Evolutionary conservation across 2,888 invertebrate species (phyloP).

Genomic region (Eurytoma adleriae): DNA sequence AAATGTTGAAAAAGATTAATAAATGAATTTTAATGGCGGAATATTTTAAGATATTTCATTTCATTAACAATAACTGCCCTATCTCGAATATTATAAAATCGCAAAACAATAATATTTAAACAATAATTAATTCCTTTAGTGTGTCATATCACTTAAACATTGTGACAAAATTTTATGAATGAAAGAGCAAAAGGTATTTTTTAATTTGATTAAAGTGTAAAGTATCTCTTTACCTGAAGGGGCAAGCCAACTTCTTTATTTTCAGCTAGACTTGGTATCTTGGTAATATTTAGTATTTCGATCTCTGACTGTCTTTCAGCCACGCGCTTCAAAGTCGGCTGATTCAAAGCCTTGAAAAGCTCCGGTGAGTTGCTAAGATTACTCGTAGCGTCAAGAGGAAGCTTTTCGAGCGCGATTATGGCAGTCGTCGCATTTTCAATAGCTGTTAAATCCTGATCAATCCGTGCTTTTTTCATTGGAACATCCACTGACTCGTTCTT

Average conservation of each 20-base stretch:
- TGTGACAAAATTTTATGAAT: too few species aligned
- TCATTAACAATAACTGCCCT: too few species aligned
- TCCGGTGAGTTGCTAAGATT: slow-evolving; percentile 63
- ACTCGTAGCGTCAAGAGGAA: slow-evolving; percentile 44
- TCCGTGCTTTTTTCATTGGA: slow-evolving; percentile 63
- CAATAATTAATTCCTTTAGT: too few species aligned
- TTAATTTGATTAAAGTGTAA: too few species aligned
- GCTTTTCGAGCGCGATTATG: slow-evolving; percentile 68
- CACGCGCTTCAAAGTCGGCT: slow-evolving; percentile 56
- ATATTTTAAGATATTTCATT: too few species aligned
- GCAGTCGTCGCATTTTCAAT: slow-evolving; percentile 70
- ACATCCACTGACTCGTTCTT: slow-evolving; percentile 64
- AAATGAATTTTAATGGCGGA: too few species aligned
- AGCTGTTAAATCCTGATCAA: slow-evolving; percentile 69
- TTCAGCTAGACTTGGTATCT: slow-evolving; percentile 22
- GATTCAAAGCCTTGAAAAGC: slow-evolving; percentile 68
- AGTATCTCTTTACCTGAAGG: slow-evolving; percentile 9
- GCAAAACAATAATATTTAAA: too few species aligned
- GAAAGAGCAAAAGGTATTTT: too few species aligned
- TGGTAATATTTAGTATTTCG: slow-evolving; percentile 48
- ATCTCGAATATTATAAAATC: too few species aligned
- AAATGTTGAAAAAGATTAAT: too few species aligned
- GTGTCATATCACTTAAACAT: too few species aligned
- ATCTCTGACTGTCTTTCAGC: not conserved
- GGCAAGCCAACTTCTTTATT: slow-evolving; percentile 50